Evolutionary conservation across 2,888 invertebrate species (phyloP).

Genomic region (Sphecodes monilicornis): DNA sequence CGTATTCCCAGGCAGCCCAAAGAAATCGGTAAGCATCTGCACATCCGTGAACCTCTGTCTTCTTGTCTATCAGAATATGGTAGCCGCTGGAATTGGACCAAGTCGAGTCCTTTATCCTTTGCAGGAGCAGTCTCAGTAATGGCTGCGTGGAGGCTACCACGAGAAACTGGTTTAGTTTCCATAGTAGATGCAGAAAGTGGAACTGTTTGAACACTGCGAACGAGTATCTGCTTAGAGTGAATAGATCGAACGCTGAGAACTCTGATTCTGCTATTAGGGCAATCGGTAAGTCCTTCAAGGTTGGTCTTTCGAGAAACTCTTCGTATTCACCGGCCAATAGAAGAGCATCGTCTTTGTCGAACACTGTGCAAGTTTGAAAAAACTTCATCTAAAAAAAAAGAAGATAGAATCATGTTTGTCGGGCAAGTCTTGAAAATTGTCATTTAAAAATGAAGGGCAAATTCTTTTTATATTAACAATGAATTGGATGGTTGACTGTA

Average conservation of each 20-base stretch:
- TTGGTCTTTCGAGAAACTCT: constrained; percentile 27
- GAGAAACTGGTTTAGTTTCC: constrained; percentile 49
- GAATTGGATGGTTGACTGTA: no score
- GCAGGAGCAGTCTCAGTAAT: constrained; percentile 42
- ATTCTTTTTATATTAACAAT: neutral
- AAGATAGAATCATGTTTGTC: neutral
- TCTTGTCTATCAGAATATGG: constrained; percentile 59
- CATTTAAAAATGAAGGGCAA: no score
- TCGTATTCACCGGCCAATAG: constrained; percentile 60
- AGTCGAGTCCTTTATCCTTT: constrained; percentile 58
- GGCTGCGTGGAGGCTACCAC: constrained; percentile 55
- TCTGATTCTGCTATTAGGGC: constrained; percentile 52
- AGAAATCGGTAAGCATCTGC: constrained; percentile 58
- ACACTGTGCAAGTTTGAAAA: constrained; percentile 22
- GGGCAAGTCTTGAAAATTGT: no score
- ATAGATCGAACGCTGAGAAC: constrained; percentile 25
- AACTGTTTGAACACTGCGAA: constrained; percentile 23
- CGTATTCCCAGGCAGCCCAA: constrained; percentile 64
- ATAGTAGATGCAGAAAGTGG: constrained; percentile 21
- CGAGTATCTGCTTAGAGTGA: constrained; percentile 41
- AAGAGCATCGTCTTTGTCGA: neutral
- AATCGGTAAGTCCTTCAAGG: constrained; percentile 17
- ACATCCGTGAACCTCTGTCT: constrained; percentile 57
- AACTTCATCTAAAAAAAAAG: constrained; percentile 29
- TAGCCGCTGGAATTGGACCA: constrained; percentile 66